phyloP scores from a whole-genome alignment of 2,797 vertebrate species.

The Molossus molossus region DNA sequence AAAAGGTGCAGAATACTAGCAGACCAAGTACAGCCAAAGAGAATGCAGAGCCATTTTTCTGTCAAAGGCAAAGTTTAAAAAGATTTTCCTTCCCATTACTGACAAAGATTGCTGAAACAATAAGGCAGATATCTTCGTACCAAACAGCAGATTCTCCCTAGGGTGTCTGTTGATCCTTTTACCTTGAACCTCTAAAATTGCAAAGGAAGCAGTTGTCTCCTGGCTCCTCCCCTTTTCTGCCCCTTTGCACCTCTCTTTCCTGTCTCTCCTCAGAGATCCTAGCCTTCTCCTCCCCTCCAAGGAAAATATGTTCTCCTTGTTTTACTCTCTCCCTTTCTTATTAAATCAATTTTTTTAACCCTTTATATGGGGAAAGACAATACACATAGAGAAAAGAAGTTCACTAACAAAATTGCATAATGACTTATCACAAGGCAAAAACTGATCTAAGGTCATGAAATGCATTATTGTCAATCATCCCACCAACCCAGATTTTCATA shows the following conservation, averaged over 20 bases:
- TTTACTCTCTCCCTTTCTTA: background rate
- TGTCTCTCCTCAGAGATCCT: background rate
- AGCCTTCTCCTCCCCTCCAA: background rate
- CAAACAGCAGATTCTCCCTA: background rate
- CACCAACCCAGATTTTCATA: background rate
- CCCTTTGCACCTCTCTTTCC: background rate
- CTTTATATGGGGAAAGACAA: slow-evolving; percentile 39
- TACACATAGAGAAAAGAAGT: slow-evolving; percentile 10
- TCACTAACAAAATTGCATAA: background rate
- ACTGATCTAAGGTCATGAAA: background rate
- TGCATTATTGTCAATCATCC: background rate
- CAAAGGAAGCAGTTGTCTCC: background rate
- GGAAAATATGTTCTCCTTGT: slow-evolving; percentile 2
- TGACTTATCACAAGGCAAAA: background rate
- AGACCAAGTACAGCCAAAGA: slow-evolving; percentile 5
- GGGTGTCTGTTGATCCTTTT: background rate
- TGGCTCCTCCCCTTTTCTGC: background rate
- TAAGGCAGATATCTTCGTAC: background rate
- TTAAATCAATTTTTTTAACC: slow-evolving; percentile 40
- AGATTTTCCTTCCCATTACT: background rate
- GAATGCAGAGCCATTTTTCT: slow-evolving; percentile 44
- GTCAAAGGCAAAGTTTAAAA: background rate
- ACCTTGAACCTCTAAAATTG: background rate
- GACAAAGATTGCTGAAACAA: slow-evolving; percentile 39
- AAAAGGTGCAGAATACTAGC: slow-evolving; percentile 15